phyloP scores from a whole-genome alignment of 2,888 invertebrate species.

The Lycia hirtaria region DNA sequence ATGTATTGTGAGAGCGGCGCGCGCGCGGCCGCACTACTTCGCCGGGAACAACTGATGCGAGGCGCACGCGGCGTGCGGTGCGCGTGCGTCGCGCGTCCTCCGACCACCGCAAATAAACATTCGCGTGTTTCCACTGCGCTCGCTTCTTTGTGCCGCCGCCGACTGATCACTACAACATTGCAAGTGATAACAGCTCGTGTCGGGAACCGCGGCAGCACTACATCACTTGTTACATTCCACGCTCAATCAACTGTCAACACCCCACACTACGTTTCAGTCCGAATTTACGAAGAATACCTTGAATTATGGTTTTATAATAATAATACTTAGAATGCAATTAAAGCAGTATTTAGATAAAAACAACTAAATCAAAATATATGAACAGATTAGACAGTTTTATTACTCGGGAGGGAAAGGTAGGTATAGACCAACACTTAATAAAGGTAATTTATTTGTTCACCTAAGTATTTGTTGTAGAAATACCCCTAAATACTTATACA shows the following conservation, averaged over 20 bases:
- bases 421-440: constrained; percentile 6
- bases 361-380: neutral
- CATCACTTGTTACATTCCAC: constrained; percentile 29
- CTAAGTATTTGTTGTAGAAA: neutral
- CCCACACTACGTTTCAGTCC: neutral
- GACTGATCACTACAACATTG: constrained; percentile 41
- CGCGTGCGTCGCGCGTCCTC: constrained; percentile 73
- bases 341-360: neutral
- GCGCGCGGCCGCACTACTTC: constrained; percentile 55
- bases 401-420: neutral
- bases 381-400: neutral
- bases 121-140: constrained; percentile 58
- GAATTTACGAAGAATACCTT: constrained; percentile 5
- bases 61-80: constrained; percentile 57
- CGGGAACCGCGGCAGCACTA: constrained; percentile 25
- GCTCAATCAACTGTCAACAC: neutral
- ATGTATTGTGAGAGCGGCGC: constrained; percentile 48
- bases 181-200: constrained; percentile 42
- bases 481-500: constrained; percentile 9
- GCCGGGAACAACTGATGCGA: constrained; percentile 72
- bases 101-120: constrained; percentile 79
- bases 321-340: neutral
- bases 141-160: constrained; percentile 44
- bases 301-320: neutral
- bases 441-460: constrained; percentile 4